Evolutionary conservation across 2,113 vertebrate genomes (phyloP).

Genomic region (Catagonus wagneri): DNA sequence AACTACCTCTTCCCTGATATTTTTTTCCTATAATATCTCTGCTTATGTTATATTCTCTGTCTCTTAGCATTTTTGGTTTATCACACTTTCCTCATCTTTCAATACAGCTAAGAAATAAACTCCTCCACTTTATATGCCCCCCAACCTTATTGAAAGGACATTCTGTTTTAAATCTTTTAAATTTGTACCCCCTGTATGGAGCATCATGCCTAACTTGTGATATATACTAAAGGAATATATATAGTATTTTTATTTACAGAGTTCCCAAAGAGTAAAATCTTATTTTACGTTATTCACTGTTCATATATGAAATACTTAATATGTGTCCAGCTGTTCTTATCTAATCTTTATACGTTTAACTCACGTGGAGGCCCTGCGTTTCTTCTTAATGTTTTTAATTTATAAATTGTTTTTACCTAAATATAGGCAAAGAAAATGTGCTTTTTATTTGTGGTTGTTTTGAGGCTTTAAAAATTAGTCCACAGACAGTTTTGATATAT

Average conservation of each 20-base stretch:
- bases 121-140: background rate
- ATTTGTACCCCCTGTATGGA: background rate
- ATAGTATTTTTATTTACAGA: background rate
- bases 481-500: background rate
- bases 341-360: background rate
- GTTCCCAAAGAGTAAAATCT: background rate
- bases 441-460: background rate
- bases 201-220: background rate
- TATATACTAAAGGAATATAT: background rate
- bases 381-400: background rate
- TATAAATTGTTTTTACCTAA: background rate
- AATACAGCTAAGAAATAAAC: background rate
- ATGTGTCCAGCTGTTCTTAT: background rate
- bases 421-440: background rate
- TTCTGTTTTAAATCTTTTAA: background rate
- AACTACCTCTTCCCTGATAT: background rate
- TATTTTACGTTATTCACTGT: background rate
- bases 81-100: background rate
- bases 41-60: background rate
- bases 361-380: background rate
- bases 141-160: background rate
- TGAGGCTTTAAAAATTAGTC: slow-evolving; percentile 17
- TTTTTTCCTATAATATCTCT: background rate
- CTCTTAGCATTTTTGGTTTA: background rate
- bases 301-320: background rate